Evolutionary conservation across 2,888 invertebrate species (phyloP).

Genomic region (Plebejus anna): DNA sequence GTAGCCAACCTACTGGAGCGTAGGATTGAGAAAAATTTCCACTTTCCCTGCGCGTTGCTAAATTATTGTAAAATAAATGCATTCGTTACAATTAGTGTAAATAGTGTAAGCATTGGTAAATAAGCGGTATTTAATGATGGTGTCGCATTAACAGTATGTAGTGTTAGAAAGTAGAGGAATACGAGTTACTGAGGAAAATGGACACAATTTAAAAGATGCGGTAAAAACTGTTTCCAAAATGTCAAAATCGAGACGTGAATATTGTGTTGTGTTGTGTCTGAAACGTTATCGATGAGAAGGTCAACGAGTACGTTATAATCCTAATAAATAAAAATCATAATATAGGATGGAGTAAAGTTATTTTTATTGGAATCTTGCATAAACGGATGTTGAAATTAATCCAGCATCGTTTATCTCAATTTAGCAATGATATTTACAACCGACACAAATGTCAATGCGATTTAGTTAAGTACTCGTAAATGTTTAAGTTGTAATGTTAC

Average conservation of each 20-base stretch:
- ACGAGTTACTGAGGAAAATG: background rate
- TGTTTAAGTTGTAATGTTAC: background rate
- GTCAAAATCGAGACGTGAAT: background rate
- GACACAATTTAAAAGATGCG: background rate
- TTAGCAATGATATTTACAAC: conserved; percentile 38
- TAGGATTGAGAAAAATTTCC: conserved; percentile 68
- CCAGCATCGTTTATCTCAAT: conserved; percentile 38
- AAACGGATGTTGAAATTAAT: conserved; percentile 39
- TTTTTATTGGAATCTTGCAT: conserved; percentile 33
- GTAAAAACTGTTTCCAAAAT: no score
- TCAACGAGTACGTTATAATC: background rate
- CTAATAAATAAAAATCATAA: background rate
- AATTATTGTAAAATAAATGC: conserved; percentile 53
- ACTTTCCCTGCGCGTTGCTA: conserved; percentile 66
- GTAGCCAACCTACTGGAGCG: conserved; percentile 72
- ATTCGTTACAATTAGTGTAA: conserved; percentile 20
- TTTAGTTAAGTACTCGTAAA: conserved; percentile 31
- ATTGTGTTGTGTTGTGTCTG: background rate
- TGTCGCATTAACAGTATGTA: background rate
- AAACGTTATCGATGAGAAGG: conserved; percentile 6
- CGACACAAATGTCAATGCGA: conserved; percentile 38
- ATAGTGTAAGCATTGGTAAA: conserved; percentile 2
- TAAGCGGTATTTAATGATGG: conserved; percentile 5
- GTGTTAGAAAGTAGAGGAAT: background rate
- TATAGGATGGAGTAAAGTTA: conserved; percentile 28